These are phyloP conservation scores for Caenorhabditis macrosperma DNA, from an alignment of 2,888 invertebrate species.

Conservation along the genomic window DNA sequence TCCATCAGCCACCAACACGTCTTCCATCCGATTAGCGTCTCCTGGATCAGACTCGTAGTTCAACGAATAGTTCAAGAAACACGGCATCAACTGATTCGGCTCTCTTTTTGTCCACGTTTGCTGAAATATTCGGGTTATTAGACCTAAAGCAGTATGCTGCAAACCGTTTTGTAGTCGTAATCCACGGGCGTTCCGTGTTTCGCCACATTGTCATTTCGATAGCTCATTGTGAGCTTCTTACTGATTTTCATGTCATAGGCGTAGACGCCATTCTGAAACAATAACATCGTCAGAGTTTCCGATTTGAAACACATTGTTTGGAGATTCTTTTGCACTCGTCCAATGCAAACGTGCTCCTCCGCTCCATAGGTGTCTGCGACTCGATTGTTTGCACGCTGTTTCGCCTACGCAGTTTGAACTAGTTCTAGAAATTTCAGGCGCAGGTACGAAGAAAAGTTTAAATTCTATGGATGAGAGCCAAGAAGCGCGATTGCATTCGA, in stretches of 20 bases:
- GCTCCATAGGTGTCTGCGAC: too few relatives aligned
- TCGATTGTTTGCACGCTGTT: too few relatives aligned
- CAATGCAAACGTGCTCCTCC: too few relatives aligned
- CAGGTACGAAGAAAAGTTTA: too few relatives aligned
- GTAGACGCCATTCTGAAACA: slow-evolving; percentile 69
- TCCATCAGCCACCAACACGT: slow-evolving; percentile 69
- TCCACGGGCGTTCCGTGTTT: slow-evolving; percentile 68
- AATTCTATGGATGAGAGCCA: too few relatives aligned
- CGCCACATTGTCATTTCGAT: slow-evolving; percentile 54
- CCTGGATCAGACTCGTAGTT: slow-evolving; percentile 33
- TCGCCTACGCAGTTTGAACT: too few relatives aligned
- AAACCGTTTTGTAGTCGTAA: slow-evolving; percentile 66
- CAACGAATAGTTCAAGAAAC: slow-evolving; percentile 53
- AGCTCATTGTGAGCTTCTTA: slow-evolving; percentile 71
- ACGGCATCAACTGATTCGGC: slow-evolving; percentile 66
- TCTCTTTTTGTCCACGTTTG: slow-evolving; percentile 61
- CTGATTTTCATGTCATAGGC: slow-evolving; percentile 67
- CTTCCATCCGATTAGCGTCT: slow-evolving; percentile 54
- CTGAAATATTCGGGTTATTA: slow-evolving; percentile 38
- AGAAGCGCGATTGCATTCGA: too few relatives aligned
- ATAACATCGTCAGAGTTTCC: neutral
- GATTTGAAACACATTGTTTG: neutral
- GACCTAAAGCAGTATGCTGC: neutral
- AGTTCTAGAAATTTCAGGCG: too few relatives aligned
- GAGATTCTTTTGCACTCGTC: neutral